Percentiles rank a stretch among this genome's conserved stretches.
Evolutionary conservation across 2,113 vertebrate genomes (phyloP).

Genomic region (Anoplopoma fimbria): DNA sequence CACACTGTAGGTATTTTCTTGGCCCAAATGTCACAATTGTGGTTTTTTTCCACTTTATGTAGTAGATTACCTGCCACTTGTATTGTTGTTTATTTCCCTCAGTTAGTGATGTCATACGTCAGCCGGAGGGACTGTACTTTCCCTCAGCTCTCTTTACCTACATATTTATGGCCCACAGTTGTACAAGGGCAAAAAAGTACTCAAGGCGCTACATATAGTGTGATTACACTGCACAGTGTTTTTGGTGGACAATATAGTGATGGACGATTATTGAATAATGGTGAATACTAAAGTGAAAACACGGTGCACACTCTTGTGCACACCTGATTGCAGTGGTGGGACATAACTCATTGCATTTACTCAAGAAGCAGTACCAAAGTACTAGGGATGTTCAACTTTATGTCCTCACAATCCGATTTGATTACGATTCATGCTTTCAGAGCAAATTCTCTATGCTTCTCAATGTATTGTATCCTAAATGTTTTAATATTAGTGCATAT

Average conservation of each 20-base stretch:
- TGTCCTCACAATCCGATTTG: not conserved
- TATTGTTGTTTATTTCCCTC: constrained; percentile 1
- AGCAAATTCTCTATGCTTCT: not conserved
- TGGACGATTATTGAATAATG: not conserved
- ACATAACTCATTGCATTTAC: not conserved
- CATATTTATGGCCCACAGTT: not conserved
- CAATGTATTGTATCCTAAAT: not conserved
- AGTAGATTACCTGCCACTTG: not conserved
- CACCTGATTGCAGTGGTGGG: not conserved
- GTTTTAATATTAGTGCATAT: not conserved
- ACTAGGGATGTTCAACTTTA: not conserved
- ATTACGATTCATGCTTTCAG: not conserved
- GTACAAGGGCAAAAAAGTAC: not conserved
- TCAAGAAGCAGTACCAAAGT: not conserved
- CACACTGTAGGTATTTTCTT: not conserved
- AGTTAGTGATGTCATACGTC: not conserved
- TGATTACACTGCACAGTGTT: not conserved
- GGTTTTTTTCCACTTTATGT: not conserved
- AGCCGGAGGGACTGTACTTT: not conserved
- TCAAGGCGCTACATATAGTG: not conserved
- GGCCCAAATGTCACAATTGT: not conserved
- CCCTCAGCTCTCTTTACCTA: not conserved
- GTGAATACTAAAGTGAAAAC: not conserved
- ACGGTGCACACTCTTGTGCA: not conserved
- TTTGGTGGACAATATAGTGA: not conserved